These are phyloP conservation scores for Pycnonotus jocosus DNA, from an alignment of 2,113 vertebrate species.

Conservation along the genomic window DNA sequence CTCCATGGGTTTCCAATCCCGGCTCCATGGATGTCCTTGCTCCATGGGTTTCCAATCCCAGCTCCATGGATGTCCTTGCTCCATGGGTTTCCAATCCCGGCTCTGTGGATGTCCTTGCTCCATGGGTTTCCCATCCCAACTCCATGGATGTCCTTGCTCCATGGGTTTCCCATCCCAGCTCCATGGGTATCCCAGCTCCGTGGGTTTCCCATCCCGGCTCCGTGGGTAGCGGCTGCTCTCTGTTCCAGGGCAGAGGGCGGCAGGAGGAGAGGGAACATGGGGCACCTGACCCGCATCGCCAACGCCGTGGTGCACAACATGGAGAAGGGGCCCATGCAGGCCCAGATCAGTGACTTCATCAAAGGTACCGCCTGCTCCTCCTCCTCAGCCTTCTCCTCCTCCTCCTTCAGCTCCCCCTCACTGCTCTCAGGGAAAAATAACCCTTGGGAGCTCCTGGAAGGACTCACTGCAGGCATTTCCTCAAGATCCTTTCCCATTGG, in stretches of 20 bases:
- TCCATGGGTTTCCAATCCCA: accelerated
- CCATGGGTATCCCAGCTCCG: accelerated
- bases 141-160: accelerated
- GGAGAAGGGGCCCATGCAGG: constrained; percentile 87
- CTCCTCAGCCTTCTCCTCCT: not conserved
- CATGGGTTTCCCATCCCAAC: accelerated
- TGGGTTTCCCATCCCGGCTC: accelerated
- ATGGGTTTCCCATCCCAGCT: accelerated
- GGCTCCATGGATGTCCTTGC: accelerated
- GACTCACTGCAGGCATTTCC: not conserved
- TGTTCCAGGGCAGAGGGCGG: constrained; percentile 85
- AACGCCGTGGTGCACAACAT: constrained; percentile 92
- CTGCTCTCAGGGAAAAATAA: not conserved
- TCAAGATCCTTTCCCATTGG: not conserved
- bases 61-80: accelerated
- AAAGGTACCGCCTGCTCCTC: constrained; percentile 74
- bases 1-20: accelerated
- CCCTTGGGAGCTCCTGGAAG: not conserved
- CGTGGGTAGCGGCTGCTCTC: not conserved
- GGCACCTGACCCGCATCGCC: constrained; percentile 92
- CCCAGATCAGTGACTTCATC: constrained; percentile 84
- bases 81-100: accelerated
- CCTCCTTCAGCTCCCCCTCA: not conserved
- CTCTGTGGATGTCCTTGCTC: accelerated
- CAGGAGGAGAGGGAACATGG: constrained; percentile 92